phyloP scores from a whole-genome alignment of 2,888 invertebrate genomes.

The Phanerotoma sp. region DNA sequence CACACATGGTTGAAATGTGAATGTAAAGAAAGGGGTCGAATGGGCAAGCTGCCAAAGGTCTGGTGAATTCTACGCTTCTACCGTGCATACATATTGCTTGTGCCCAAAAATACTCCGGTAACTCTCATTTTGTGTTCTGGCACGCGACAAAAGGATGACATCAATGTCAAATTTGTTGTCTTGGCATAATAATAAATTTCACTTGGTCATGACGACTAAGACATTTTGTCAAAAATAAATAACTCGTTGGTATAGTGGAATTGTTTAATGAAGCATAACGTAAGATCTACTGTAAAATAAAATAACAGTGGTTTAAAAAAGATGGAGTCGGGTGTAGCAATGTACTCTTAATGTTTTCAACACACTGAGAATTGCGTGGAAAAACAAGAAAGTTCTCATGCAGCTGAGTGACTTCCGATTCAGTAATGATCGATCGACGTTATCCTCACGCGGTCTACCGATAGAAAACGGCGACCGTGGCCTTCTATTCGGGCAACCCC shows the following conservation, averaged over 20 bases:
- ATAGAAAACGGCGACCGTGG: constrained; percentile 11
- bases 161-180: neutral
- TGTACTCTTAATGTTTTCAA: neutral
- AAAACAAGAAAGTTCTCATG: neutral
- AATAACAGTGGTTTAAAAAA: too few relatives aligned
- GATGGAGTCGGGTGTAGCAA: neutral
- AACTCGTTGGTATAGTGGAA: neutral
- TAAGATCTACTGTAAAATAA: too few relatives aligned
- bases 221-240: neutral
- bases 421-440: constrained; percentile 4
- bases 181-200: neutral
- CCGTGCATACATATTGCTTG: neutral
- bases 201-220: neutral
- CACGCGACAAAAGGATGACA: constrained; percentile 1
- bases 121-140: constrained; percentile 2
- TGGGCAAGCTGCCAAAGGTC: constrained; percentile 7
- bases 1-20: neutral
- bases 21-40: constrained; percentile 9
- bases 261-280: too few relatives aligned
- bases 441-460: constrained; percentile 6
- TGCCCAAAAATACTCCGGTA: neutral
- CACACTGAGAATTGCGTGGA: neutral
- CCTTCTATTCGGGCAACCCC: constrained; percentile 12
- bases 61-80: neutral
- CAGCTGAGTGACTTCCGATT: constrained; percentile 3